A percentile compares a stretch with the other conserved stretches of the same genome.
These are phyloP conservation scores for Macrobrachium nipponense DNA, from an alignment of 1,140 invertebrate genomes.

Conservation along the genomic window DNA sequence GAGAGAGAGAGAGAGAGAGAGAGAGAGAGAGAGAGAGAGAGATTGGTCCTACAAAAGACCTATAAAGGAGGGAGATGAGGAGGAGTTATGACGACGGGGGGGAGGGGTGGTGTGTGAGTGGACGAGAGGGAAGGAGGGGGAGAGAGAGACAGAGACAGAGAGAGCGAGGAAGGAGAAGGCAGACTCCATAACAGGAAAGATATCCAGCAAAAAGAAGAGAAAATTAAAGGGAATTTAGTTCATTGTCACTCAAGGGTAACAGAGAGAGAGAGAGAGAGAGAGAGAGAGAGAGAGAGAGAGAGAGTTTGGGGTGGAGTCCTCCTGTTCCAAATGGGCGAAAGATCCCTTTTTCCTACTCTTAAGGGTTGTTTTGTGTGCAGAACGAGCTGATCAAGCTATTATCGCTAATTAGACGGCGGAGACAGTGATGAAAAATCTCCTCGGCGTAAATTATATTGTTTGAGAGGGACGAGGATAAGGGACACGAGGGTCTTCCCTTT, in stretches of 20 bases:
- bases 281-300: constrained; percentile 1
- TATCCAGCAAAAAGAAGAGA: background rate
- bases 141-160: background rate
- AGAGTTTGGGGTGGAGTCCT: too few relatives aligned
- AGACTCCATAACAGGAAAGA: background rate
- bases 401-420: constrained; percentile 37
- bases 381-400: constrained; percentile 44
- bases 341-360: background rate
- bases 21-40: too few relatives aligned
- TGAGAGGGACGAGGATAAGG: constrained; percentile 6
- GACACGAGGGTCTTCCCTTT: background rate
- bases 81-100: too few relatives aligned
- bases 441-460: constrained; percentile 8
- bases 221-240: background rate
- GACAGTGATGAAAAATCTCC: constrained; percentile 18
- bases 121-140: background rate
- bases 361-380: background rate
- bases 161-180: background rate
- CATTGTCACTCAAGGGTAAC: background rate
- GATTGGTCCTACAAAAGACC: too few relatives aligned
- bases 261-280: constrained; percentile 2
- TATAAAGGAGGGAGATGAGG: too few relatives aligned
- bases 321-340: too few relatives aligned
- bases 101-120: too few relatives aligned
- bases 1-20: too few relatives aligned